phyloP scores from a whole-genome alignment of 35 echinoderm and acorn worm species.

The Hemicentrotus pulcherrimus region DNA sequence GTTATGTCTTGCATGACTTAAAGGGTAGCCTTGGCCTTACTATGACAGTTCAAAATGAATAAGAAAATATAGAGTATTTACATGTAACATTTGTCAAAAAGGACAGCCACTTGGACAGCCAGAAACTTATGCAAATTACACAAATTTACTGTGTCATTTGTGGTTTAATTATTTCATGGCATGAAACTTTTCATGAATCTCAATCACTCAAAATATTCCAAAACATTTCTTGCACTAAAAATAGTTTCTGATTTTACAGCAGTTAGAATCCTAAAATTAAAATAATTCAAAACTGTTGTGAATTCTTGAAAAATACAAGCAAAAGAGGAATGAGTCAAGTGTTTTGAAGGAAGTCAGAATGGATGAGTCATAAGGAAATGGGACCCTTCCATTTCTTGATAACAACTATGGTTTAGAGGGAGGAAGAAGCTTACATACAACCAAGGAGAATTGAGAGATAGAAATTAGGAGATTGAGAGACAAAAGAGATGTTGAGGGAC shows the following conservation, averaged over 20 bases:
- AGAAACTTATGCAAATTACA: too few relatives aligned
- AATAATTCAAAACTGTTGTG: not conserved
- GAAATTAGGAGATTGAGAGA: not conserved
- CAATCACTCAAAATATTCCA: too few relatives aligned
- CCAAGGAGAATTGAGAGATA: not conserved
- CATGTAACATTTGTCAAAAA: too few relatives aligned
- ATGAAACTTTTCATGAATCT: too few relatives aligned
- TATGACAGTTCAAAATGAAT: not conserved
- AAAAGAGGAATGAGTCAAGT: conserved; percentile 18
- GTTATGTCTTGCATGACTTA: not conserved
- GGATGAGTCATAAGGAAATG: conserved; percentile 28
- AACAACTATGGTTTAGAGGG: not conserved
- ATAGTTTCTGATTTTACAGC: not conserved
- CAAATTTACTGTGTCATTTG: too few relatives aligned
- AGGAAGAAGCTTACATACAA: not conserved
- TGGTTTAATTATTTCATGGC: too few relatives aligned
- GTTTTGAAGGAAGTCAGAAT: not conserved
- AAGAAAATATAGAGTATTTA: not conserved
- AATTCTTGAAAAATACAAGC: not conserved
- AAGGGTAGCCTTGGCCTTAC: not conserved
- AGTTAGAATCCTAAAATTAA: not conserved
- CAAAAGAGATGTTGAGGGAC: not conserved
- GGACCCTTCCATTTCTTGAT: not conserved
- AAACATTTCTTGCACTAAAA: too few relatives aligned
- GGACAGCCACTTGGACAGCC: too few relatives aligned